Evolutionary conservation across 2,888 invertebrate genomes (phyloP), one percentile per base, ranked within the genome.

Genomic region (Tromatobia lineatoria): DNA sequence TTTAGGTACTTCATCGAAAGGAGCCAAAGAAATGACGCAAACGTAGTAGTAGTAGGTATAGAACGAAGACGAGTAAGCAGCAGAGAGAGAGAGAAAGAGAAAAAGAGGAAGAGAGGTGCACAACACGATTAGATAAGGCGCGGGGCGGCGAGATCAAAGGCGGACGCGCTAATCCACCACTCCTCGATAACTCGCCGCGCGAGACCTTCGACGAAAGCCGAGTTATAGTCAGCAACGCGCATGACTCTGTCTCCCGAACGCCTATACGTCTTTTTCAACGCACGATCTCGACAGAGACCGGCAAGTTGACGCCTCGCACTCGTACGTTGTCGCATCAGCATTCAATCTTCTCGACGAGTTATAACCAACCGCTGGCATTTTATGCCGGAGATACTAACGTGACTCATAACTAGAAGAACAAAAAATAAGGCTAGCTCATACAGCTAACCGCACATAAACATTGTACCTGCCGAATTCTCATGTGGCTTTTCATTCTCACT

Each of bases 101-200:
- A n/a, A n/a, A n/a, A n/a, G 50, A 50, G 18, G 18, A 18, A 50
- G 20, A 52, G 50, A 50, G 25, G 23, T 87, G 88, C 88, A 85
- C 85, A 77, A 88, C 82, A 90, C 90, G 93, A 93, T 93, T 93
- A 93, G 93, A 93, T 93, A 93, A 93, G 93, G 88, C 82, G 84
- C 83, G 83, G 83, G 89, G 90, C 93, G 93, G 90, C 88, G 87
- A 93, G 93, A 93, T 93, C 93, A 93, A 93, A 93, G 93, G 90
- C 89, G 88, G 90, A 90, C 91, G 88, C 93, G 92, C 92, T 93
- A 93, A 93, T 93, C 93, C 93, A 91, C 91, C 91, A 90, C 92
- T 93, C 91, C 90, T 92, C 93, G 93, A 93, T 93, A 93, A 93
- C 89, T 90, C 87, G 90, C 91, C 90, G 89, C 90, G 79, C 79